Base-by-base conservation (phyloP, 2,888 invertebrate species). In the Drosophila merina region DNA sequence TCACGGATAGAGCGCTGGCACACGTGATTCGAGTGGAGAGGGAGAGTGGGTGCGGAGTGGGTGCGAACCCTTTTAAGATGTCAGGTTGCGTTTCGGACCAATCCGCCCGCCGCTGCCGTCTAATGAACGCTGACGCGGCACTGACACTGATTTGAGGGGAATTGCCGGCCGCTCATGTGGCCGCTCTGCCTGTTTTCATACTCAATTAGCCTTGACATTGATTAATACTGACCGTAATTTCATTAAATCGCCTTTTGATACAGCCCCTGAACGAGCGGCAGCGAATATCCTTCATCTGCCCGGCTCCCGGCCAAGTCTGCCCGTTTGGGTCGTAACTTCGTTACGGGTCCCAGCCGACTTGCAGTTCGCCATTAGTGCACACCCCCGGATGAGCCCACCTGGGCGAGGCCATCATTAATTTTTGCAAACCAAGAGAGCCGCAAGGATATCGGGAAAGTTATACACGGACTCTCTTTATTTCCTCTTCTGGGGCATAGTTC, bases 181-280 rank as follows among this genome's bases (percentile, higher is more conserved):
- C 33, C 33, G 40, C 44, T 51, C 31, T 42, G 71, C 77, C 68
- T 79, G 77, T 78, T 75, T 88, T 83, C 76, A 83, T 85, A 86
- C 84, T 83, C 86, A 84, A 84, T 85, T 85, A 86, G 86, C 78
- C 67, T 56, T 78, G 88, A 88, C 84, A 80, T 75, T 88, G 84
- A 86, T 88, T 86, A 86, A 86, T 85, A 88, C 77, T 80, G 88
- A 86, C 76, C 80, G 80, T 84, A 80, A 80, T 85, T 86, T 85
- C 75, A 77, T 85, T 86, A 78, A 88, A 85, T 76, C 75, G 88
- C 79, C 75, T 86, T 86, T 78, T 78, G 84, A 88, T 88, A 79
- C 74, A 74, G 62, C 72, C 36, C 36, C 10, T 33, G n/a, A 33
- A 4, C 33, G 1, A n/a, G 33, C 71, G n/a, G 8, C 26, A 25